Base-by-base conservation (phyloP, 2,113 vertebrate species). In the Romanogobio albipinnatus region DNA sequence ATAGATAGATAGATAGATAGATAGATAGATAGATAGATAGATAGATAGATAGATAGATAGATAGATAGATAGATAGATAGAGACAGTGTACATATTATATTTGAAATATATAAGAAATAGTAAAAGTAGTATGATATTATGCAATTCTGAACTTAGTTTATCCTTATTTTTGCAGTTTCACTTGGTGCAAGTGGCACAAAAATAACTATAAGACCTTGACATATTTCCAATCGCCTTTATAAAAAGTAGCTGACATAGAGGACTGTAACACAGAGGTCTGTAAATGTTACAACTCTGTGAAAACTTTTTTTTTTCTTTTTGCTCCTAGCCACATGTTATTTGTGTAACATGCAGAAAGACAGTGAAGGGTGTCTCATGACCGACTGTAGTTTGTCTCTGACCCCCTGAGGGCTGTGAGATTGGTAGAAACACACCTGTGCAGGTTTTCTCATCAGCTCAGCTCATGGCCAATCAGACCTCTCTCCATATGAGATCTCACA, bases 351-450 rank as follows among this genome's bases (percentile, higher is more conserved):
- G 59, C 13, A 15, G 61, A 47, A 49, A 82, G 51, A 45, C 39
- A 19, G 13, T 33, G 64, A 77, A 83, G 68, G 51, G 75, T 76
- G 53, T 73, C 39, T 75, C 45, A 64, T 58, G 61, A n/a, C 51
- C 8, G 19, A 51, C 19, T n/a, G 49, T 14, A 29, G 51, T 26
- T 82, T 29, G 51, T 86, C 71, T 79, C 29, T 45, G 53, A 49
- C 74, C 64, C 74, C 49, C 85, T 24, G 43, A 78, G 59, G 64
- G 4, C 15, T 78, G 62, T 71, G 74, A 76, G 66, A 86, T 73
- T 59, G 64, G 29, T 73, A 56, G 13, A 84, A 64, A 24, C 76
- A 75, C 85, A 86, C 81, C 56, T 80, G 71, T 83, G 77, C 43
- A 29, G 29, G 51, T 61, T 83, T 76, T 86, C 58, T 64, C 58